Evolutionary conservation across 2,113 vertebrate genomes (phyloP).

Genomic region (Acanthochromis polyacanthus): DNA sequence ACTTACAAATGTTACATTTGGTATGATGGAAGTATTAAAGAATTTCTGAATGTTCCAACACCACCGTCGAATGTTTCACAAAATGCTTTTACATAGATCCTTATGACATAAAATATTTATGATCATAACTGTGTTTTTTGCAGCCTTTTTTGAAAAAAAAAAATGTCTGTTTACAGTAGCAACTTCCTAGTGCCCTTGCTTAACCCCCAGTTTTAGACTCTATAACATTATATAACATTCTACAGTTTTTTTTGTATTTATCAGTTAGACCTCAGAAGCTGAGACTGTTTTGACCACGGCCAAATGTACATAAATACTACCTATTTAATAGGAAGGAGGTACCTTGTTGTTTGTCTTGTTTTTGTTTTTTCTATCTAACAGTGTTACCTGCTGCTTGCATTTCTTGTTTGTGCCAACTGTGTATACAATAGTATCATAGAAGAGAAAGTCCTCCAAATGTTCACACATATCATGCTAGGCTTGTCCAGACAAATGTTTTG

Average conservation of each 20-base stretch:
- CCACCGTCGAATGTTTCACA: conserved; percentile 53
- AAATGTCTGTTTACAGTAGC: conserved; percentile 26
- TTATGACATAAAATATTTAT: conserved; percentile 35
- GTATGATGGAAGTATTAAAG: conserved; percentile 13
- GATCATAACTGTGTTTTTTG: conserved; percentile 38
- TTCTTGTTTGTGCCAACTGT: conserved; percentile 42
- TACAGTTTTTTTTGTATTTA: conserved; percentile 57
- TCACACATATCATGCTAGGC: conserved; percentile 49
- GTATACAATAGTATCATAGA: conserved; percentile 34
- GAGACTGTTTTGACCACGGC: conserved; percentile 44
- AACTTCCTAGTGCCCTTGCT: conserved; percentile 23
- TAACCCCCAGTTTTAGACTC: conserved; percentile 33
- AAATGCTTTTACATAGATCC: conserved; percentile 51
- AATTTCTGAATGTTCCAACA: conserved; percentile 50
- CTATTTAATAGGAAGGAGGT: conserved; percentile 57
- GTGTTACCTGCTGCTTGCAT: conserved; percentile 46
- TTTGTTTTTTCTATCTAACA: conserved; percentile 42
- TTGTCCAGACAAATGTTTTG: conserved; percentile 73
- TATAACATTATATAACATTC: conserved; percentile 45
- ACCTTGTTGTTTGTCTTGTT: conserved; percentile 52
- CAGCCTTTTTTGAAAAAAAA: conserved; percentile 37
- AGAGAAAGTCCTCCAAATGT: conserved; percentile 45
- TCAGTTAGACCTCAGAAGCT: conserved; percentile 37
- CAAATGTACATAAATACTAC: conserved; percentile 65
- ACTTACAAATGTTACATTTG: conserved; percentile 23